phyloP scores from a whole-genome alignment of 2,888 invertebrate genomes.

The Nephrotoma flavescens region DNA sequence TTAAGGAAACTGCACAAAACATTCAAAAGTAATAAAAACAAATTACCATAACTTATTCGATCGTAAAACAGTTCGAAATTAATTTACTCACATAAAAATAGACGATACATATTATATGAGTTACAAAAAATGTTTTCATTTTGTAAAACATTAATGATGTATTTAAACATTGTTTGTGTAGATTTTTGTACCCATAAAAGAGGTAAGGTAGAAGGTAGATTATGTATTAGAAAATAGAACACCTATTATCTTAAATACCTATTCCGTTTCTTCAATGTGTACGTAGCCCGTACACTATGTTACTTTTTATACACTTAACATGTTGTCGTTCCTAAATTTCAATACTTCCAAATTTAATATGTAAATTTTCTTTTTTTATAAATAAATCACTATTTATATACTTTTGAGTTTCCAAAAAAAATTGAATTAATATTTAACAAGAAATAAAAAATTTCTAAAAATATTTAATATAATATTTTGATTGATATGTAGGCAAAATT shows the following conservation, averaged over 20 bases:
- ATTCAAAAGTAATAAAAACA: not conserved
- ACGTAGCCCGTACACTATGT: too few species aligned
- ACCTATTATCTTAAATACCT: too few species aligned
- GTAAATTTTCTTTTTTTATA: not conserved
- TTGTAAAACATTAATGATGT: too few species aligned
- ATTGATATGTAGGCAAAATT: not conserved
- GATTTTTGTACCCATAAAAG: too few species aligned
- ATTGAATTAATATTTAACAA: not conserved
- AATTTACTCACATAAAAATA: not conserved
- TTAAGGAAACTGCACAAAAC: not conserved
- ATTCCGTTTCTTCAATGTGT: too few species aligned
- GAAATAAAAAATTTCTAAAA: not conserved
- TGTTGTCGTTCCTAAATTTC: not conserved
- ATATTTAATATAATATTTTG: not conserved
- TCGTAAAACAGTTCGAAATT: not conserved
- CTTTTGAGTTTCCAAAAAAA: not conserved
- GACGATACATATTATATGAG: not conserved
- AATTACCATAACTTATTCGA: not conserved
- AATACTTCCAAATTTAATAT: not conserved
- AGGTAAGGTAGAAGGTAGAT: too few species aligned
- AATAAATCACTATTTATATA: not conserved
- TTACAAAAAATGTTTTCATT: not conserved
- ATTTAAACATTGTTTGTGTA: too few species aligned
- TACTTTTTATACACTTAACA: not conserved
- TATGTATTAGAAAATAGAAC: too few species aligned